phyloP scores from a whole-genome alignment of 2,888 invertebrate genomes.

The Molorchus minor region DNA sequence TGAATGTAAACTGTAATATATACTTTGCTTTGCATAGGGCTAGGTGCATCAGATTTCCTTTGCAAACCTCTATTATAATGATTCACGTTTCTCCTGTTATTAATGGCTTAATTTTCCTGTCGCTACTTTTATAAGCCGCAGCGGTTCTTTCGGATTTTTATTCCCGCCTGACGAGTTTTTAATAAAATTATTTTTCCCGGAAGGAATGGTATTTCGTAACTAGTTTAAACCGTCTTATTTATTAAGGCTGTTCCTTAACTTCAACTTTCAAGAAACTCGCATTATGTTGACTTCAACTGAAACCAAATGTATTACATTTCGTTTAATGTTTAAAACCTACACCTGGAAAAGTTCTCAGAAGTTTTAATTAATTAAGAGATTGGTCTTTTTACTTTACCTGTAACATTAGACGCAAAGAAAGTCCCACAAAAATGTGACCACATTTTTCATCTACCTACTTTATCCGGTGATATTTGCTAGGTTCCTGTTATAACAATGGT shows the following conservation, averaged over 20 bases:
- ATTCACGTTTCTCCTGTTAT: conserved; percentile 8
- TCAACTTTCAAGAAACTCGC: not conserved
- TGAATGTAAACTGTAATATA: not conserved
- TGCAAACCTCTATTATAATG: conserved; percentile 4
- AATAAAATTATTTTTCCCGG: conserved; percentile 22
- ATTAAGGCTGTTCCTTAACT: conserved; percentile 3
- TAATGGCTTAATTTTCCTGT: conserved; percentile 12
- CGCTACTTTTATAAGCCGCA: conserved; percentile 10
- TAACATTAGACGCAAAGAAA: too few species aligned
- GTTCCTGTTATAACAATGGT: too few species aligned
- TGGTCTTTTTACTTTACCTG: too few species aligned
- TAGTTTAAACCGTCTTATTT: conserved; percentile 9
- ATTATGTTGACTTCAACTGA: not conserved
- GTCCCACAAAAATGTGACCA: too few species aligned
- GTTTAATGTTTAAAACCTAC: not conserved
- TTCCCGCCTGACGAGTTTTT: conserved; percentile 20
- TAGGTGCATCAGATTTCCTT: conserved; percentile 6
- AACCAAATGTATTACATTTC: not conserved
- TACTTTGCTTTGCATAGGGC: not conserved
- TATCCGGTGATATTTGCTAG: too few species aligned
- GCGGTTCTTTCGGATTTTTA: conserved; percentile 20
- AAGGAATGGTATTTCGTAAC: conserved; percentile 17
- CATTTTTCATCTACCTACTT: too few species aligned
- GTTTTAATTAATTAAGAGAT: not conserved
- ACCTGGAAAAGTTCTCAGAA: not conserved